Base-by-base conservation (phyloP, 2,797 vertebrate genomes). In the Rhynchotus rufescens region DNA sequence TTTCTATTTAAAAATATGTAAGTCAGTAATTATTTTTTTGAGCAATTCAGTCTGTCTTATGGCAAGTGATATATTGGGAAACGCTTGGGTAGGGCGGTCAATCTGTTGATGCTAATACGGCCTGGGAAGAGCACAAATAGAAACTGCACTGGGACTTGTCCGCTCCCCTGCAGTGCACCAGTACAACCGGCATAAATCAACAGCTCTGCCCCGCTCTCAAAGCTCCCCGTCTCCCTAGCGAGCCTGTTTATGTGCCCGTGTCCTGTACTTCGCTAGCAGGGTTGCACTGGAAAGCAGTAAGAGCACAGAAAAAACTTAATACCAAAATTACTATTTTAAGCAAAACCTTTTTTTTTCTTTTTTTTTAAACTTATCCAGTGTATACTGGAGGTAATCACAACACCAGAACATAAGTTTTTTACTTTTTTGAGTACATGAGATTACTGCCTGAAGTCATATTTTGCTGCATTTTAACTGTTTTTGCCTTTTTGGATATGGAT, bases 1-100 rank as follows among this genome's bases (percentile, higher is more conserved):
- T 88, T 96, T 80, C 69, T 94, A 81, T 93, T 86, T 91, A 23
- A 93, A 93, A 88, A 93, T 89, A 88, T 26, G 68, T 36, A 66
- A 77, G 12, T 52, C 10, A 19, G 26, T 28, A 28, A 52, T 28
- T 52, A 23, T 25, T 13, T 52, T 81, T 88, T 84, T 64, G 86
- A 90, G 86, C 84, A 84, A 74, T 34, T 71, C 73, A 80, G 81
- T 82, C 65, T 84, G 84, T 84, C 65, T 84, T 74, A 12, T 7
- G 54, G 32, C 22, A 61, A 77, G 68, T 62, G 81, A 5, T 2
- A 34, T 28, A 30, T 34, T 74, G 23, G 36, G 20, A n/a, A 74
- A 57, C 5, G 19, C 22, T 6, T 52, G 64, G 52, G 49, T 74
- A 67, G 64, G 40, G 45, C 11, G 51, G 64, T 67, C 17, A 5